Conservation (phyloP, 2,888 invertebrate genomes). For the Himalopsyche anomala region DNA sequence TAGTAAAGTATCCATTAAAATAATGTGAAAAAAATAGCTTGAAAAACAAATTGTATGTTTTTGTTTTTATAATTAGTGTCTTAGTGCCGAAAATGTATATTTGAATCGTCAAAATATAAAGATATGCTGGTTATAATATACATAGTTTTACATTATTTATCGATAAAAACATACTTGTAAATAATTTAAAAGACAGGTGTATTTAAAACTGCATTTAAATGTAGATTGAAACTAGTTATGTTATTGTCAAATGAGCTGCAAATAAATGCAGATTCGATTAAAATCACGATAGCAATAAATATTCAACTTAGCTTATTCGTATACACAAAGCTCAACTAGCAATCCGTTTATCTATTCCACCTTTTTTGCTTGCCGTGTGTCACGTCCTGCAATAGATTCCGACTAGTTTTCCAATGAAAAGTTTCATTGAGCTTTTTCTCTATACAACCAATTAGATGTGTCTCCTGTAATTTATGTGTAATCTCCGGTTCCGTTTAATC, state of each 20-base stretch:
- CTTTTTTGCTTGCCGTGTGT: conserved; percentile 32
- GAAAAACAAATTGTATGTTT: no score
- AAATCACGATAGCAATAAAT: conserved; percentile 13
- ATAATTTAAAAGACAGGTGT: no score
- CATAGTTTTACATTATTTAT: no score
- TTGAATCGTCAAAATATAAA: no score
- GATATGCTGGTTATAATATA: no score
- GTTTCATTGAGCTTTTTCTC: conserved; percentile 52
- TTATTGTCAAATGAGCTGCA: neutral
- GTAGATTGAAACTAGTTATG: neutral
- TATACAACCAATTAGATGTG: conserved; percentile 64
- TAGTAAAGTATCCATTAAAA: no score
- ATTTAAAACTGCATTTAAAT: no score
- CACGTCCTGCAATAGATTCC: conserved; percentile 39
- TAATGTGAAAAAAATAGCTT: no score
- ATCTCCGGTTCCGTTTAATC: conserved; percentile 63
- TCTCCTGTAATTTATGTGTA: conserved; percentile 64
- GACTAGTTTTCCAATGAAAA: conserved; percentile 34
- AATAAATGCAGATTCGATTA: conserved; percentile 3
- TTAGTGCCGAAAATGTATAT: no score
- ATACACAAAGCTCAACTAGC: conserved; percentile 27
- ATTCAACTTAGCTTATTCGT: conserved; percentile 4
- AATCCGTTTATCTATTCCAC: conserved; percentile 23
- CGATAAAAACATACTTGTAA: no score
- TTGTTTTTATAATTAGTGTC: no score